These are phyloP conservation scores for Origma solitaria DNA, from an alignment of 2,113 vertebrate genomes.

Conservation along the genomic window DNA sequence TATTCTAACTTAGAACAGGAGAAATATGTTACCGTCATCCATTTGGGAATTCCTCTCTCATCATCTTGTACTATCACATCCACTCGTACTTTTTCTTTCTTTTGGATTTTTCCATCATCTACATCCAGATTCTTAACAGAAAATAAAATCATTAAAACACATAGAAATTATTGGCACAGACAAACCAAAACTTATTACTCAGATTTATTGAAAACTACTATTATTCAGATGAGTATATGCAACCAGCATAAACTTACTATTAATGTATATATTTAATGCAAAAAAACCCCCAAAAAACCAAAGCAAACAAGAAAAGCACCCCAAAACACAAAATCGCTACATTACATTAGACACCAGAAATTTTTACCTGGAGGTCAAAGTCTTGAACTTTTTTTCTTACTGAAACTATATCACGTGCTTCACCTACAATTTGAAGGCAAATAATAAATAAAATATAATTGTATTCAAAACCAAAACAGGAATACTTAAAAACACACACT, in stretches of 20 bases:
- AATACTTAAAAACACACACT: too few relatives aligned
- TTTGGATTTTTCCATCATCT: not conserved
- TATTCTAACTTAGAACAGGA: not conserved
- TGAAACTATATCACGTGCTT: too few relatives aligned
- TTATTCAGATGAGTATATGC: not conserved
- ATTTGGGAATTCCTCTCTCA: not conserved
- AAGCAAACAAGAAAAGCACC: too few relatives aligned
- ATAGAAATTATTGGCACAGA: not conserved
- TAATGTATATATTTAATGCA: not conserved
- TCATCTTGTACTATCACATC: conserved; percentile 14
- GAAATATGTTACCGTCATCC: not conserved
- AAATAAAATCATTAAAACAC: not conserved
- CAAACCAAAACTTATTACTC: not conserved
- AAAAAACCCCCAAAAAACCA: not conserved
- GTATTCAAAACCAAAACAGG: too few relatives aligned
- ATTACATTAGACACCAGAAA: too few relatives aligned
- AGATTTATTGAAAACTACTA: not conserved
- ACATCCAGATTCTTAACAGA: not conserved
- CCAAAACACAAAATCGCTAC: too few relatives aligned
- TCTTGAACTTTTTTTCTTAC: too few relatives aligned
- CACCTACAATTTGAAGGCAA: too few relatives aligned
- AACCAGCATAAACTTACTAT: not conserved
- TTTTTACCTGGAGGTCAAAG: too few relatives aligned
- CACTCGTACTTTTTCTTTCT: not conserved
- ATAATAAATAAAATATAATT: too few relatives aligned